Conservation (phyloP, 2,797 vertebrate genomes). For the Rhinoraja longicauda region DNA sequence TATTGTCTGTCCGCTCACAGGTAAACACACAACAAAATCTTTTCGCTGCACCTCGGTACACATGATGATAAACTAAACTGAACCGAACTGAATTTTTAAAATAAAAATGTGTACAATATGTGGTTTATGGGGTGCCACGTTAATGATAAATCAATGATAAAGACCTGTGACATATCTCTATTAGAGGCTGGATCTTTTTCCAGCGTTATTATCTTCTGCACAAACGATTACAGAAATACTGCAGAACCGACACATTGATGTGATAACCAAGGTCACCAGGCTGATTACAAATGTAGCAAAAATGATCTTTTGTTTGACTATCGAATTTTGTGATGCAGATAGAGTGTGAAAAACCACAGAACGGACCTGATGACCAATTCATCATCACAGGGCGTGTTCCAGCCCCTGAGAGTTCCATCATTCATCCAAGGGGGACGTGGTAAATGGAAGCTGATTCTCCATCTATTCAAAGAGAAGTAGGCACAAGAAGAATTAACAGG, state of each 20-base stretch:
- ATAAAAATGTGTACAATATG: no score
- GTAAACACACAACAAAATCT: no score
- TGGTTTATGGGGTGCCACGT: background rate
- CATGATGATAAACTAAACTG: no score
- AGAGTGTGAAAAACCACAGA: slow-evolving; percentile 19
- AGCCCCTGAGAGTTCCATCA: background rate
- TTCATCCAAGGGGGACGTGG: background rate
- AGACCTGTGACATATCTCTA: background rate
- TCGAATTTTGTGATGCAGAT: background rate
- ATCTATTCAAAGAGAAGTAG: background rate
- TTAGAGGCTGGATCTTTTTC: slow-evolving; percentile 13
- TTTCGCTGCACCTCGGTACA: no score
- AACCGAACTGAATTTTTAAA: no score
- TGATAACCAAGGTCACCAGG: background rate
- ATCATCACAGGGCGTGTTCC: background rate
- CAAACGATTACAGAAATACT: slow-evolving; percentile 12
- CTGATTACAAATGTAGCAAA: slow-evolving; percentile 22
- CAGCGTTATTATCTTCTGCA: background rate
- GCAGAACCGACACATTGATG: background rate
- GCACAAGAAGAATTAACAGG: background rate
- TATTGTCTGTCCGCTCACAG: no score
- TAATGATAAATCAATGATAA: slow-evolving; percentile 3
- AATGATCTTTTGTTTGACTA: background rate
- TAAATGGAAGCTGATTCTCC: background rate
- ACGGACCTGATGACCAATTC: background rate